Evolutionary conservation across 2,888 invertebrate genomes (phyloP).

Genomic region (Pollenia amentaria): DNA sequence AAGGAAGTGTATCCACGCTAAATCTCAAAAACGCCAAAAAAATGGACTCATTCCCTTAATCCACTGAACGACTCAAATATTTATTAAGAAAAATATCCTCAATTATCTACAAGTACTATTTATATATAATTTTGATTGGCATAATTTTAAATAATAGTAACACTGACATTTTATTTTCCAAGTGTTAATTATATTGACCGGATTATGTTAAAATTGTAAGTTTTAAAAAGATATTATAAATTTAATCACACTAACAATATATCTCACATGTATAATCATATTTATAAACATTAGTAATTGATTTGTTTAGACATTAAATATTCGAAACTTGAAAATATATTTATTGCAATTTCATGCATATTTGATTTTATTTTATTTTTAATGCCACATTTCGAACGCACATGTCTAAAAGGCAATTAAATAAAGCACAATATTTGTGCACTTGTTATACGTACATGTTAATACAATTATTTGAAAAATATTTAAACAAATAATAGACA

Average conservation of each 20-base stretch:
- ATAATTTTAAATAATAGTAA: too few relatives aligned
- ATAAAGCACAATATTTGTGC: constrained; percentile 11
- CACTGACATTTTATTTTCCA: too few relatives aligned
- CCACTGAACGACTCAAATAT: too few relatives aligned
- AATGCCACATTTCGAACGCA: neutral
- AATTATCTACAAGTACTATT: too few relatives aligned
- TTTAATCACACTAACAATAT: constrained; percentile 12
- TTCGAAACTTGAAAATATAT: constrained; percentile 14
- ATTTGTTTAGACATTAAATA: constrained; percentile 37
- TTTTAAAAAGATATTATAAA: constrained; percentile 2
- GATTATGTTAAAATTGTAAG: neutral
- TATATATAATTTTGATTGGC: too few relatives aligned
- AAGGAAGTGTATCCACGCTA: too few relatives aligned
- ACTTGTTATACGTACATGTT: constrained; percentile 5
- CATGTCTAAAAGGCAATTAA: neutral
- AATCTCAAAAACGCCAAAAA: too few relatives aligned
- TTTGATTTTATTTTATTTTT: neutral
- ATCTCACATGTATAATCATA: constrained; percentile 7
- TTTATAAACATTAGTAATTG: constrained; percentile 34
- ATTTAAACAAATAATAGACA: constrained; percentile 14
- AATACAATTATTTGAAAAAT: neutral
- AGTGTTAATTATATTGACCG: neutral
- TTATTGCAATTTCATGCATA: constrained; percentile 12
- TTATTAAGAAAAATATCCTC: too few relatives aligned
- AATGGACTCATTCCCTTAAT: too few relatives aligned